These are phyloP conservation scores for Sarcoramphus papa DNA, from an alignment of 2,797 vertebrate species.

Conservation along the genomic window DNA sequence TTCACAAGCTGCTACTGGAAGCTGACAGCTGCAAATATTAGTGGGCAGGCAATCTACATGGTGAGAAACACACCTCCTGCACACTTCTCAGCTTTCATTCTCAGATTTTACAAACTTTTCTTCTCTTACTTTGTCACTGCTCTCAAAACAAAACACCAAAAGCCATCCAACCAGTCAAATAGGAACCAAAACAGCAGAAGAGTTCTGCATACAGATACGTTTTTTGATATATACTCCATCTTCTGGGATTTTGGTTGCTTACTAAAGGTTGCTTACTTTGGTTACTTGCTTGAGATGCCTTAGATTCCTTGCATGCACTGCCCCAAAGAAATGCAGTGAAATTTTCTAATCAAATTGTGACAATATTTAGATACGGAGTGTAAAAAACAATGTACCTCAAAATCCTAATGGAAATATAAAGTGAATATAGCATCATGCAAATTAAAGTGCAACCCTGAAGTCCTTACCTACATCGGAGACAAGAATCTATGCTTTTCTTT, in stretches of 20 bases:
- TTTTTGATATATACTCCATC: neutral
- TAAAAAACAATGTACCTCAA: neutral
- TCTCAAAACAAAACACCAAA: neutral
- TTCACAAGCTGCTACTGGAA: neutral
- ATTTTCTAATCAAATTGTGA: neutral
- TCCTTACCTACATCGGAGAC: neutral
- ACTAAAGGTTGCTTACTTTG: neutral
- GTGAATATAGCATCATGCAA: neutral
- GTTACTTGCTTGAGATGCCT: neutral
- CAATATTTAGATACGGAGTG: neutral
- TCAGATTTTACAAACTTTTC: neutral
- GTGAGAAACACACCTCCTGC: neutral
- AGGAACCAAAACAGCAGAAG: neutral
- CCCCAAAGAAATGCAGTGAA: neutral
- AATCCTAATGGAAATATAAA: neutral
- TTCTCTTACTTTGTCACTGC: neutral
- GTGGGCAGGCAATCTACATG: neutral
- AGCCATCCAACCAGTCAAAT: neutral
- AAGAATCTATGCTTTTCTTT: neutral
- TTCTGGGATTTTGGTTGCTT: neutral
- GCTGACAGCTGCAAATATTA: neutral
- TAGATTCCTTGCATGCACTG: neutral
- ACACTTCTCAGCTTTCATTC: neutral
- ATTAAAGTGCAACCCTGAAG: neutral
- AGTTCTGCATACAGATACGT: neutral